Evolutionary conservation across 2,888 invertebrate species (phyloP).

Genomic region (Hydrotaea diabolus): DNA sequence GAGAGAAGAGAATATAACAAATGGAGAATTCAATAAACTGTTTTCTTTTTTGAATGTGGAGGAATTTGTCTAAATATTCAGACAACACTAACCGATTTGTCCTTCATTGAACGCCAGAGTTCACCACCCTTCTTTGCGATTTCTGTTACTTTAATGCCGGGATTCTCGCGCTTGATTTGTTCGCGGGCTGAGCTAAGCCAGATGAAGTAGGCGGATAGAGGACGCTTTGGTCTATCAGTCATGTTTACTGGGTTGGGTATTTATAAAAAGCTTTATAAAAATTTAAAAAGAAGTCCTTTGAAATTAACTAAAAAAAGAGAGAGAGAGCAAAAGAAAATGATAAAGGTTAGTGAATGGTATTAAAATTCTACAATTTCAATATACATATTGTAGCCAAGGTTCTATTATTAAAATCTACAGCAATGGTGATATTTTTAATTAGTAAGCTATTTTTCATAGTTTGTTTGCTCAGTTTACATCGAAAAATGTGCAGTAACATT

Average conservation of each 20-base stretch:
- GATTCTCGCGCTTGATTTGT: conserved; percentile 91
- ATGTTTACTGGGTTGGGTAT: conserved; percentile 82
- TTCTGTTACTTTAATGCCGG: conserved; percentile 94
- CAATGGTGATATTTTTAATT: too few species aligned
- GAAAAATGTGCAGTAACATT: too few species aligned
- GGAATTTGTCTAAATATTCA: not conserved
- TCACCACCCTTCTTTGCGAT: conserved; percentile 96
- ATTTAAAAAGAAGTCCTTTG: too few species aligned
- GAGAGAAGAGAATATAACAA: not conserved
- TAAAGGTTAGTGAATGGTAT: too few species aligned
- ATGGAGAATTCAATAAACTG: not conserved
- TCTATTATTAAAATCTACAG: too few species aligned
- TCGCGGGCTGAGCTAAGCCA: conserved; percentile 95
- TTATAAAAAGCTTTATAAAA: conserved; percentile 12
- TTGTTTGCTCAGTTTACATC: too few species aligned
- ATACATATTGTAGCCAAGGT: too few species aligned
- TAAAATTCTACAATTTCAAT: too few species aligned
- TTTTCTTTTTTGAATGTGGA: not conserved
- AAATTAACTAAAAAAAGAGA: too few species aligned
- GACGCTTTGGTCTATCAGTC: conserved; percentile 95
- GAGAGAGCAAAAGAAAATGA: too few species aligned
- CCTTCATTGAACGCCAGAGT: conserved; percentile 93
- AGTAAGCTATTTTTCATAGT: too few species aligned
- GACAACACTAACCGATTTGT: conserved; percentile 87
- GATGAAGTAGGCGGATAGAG: conserved; percentile 94